Evolutionary conservation across 2,888 invertebrate species (phyloP).

Genomic region (Drosophila rubida): DNA sequence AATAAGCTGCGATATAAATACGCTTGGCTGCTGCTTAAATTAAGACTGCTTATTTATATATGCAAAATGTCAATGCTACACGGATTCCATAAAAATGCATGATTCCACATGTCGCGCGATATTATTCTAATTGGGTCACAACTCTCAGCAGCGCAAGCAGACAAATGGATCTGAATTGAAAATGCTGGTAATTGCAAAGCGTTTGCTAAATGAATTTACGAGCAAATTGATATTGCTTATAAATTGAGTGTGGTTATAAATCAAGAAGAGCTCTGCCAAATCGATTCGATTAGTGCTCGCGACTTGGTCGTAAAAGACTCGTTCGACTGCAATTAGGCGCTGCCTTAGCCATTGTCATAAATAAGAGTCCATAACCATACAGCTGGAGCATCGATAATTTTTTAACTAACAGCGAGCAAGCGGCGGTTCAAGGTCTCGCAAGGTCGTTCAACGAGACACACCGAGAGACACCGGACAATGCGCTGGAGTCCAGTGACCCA

Average conservation of each 20-base stretch:
- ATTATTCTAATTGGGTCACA: constrained; percentile 4
- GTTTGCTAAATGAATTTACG: not conserved
- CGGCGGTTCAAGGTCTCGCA: constrained; percentile 81
- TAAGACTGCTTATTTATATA: constrained; percentile 24
- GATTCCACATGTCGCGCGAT: not conserved
- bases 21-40: constrained; percentile 30
- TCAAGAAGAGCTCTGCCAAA: not conserved
- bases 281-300: not conserved
- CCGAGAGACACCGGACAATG: constrained; percentile 25
- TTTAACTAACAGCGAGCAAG: constrained; percentile 26
- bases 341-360: constrained; percentile 1
- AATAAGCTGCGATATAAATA: constrained; percentile 4
- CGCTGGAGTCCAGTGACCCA: constrained; percentile 82
- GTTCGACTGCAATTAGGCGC: not conserved
- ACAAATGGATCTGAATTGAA: not conserved
- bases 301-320: not conserved
- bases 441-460: constrained; percentile 73
- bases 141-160: not conserved
- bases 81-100: not conserved
- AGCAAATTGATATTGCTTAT: not conserved
- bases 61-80: constrained; percentile 4
- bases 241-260: not conserved
- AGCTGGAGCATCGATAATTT: constrained; percentile 21
- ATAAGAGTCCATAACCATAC: not conserved
- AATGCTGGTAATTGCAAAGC: not conserved